Percentiles rank a stretch among this genome's conserved stretches.
These are phyloP conservation scores for Phrynocephalus guinanensis DNA, from an alignment of 2,797 vertebrate genomes.

Conservation along the genomic window DNA sequence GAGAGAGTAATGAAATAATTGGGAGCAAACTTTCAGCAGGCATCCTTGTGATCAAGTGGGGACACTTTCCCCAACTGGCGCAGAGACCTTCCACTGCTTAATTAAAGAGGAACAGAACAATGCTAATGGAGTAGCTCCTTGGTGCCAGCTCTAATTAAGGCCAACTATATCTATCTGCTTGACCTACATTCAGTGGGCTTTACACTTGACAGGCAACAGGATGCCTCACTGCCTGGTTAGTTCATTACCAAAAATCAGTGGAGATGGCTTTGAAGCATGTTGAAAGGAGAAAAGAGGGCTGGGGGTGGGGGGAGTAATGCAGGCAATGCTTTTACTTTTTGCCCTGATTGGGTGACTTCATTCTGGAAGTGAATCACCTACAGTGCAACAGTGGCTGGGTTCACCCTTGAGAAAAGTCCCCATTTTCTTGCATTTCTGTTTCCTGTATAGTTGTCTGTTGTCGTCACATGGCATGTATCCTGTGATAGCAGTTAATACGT, in stretches of 20 bases:
- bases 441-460: no score
- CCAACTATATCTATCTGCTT: conserved; percentile 57
- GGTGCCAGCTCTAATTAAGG: conserved; percentile 53
- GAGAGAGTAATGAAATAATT: conserved; percentile 46
- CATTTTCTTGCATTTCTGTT: no score
- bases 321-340: background rate
- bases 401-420: no score
- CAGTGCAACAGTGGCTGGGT: background rate
- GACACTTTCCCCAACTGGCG: conserved; percentile 48
- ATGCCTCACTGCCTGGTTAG: conserved; percentile 52
- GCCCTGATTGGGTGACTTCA: conserved; percentile 12
- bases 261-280: conserved; percentile 30
- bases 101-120: conserved; percentile 46
- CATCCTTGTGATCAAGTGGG: conserved; percentile 52
- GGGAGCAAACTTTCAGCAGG: conserved; percentile 44
- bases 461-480: no score
- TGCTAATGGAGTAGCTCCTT: conserved; percentile 26
- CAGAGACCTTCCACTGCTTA: conserved; percentile 65
- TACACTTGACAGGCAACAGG: conserved; percentile 59
- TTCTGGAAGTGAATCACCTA: background rate
- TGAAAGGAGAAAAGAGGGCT: conserved; percentile 24
- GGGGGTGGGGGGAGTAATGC: background rate
- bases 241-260: conserved; percentile 60
- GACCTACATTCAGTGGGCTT: conserved; percentile 51
- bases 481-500: no score